Evolutionary conservation across 1,140 invertebrate genomes (phyloP), one percentile per base, ranked within the genome.

Genomic region (Ptiloglossa arizonensis): DNA sequence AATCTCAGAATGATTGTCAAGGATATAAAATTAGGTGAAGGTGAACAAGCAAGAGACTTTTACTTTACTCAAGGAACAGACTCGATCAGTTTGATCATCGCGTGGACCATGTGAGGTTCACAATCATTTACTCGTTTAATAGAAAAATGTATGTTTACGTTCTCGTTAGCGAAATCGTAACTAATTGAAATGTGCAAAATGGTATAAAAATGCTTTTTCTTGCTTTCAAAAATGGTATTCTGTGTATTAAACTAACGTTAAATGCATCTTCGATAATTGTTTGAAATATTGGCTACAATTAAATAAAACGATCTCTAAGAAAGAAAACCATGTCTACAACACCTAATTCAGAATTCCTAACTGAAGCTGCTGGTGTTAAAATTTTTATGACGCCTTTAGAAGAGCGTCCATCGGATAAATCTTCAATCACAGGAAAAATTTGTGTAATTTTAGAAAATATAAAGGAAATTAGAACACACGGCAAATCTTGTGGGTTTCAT

Each of bases 401-500:
- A 50, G 48, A 75, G 13, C 22, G 2, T 54, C 17, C n/a, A 5
- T 41, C 22, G 8, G n/a, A 27, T 24, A 44, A 79, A 52, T 5
- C 41, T 8, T 2, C 50, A 8, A 22, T 32, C 3, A 22, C 56
- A 0, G 71, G 81, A 52, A 83, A 73, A 50, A 78, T 84, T 76
- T 76, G 72, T 69, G 2, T 83, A 22, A 69, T 5, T 1, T 52
- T 80, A 22, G 3, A 74, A 71, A 74, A 73, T 74, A 24, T 76
- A 29, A 76, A 54, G 8, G 15, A 84, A 62, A 13, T 24, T n/a
- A 38, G 72, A 76, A 3, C 82, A 6, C 82, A 83, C 24, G 77
- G 57, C 44, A 88, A 88, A 76, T 87, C 92, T 32, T 94, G 93
- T 44, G 95, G 95, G 24, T 95, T 96, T 89, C 93, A 95, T 86